phyloP scores from a whole-genome alignment of 2,797 vertebrate species.

The Coregonus ussuriensis region DNA sequence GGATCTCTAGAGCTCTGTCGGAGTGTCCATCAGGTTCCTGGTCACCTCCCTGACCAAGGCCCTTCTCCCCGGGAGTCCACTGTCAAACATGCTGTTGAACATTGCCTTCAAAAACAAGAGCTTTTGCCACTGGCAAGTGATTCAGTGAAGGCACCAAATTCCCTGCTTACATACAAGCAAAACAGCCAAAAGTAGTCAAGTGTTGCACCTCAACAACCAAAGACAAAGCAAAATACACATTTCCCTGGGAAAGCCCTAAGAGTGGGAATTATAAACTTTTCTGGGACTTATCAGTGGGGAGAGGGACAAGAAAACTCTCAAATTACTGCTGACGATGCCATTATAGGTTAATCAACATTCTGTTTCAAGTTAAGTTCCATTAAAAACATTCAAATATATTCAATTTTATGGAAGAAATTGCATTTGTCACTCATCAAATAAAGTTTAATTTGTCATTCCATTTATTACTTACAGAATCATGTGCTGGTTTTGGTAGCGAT shows the following conservation, averaged over 20 bases:
- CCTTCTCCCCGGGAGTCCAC: not conserved
- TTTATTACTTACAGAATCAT: not conserved
- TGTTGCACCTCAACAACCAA: not conserved
- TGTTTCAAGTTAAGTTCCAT: not conserved
- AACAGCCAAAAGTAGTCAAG: constrained; percentile 35
- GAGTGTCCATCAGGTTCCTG: no score
- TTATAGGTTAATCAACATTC: not conserved
- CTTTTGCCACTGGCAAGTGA: not conserved
- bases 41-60: no score
- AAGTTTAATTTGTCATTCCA: not conserved
- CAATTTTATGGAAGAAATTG: not conserved
- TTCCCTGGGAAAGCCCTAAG: not conserved
- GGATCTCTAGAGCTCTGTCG: no score
- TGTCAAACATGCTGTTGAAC: no score
- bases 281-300: not conserved
- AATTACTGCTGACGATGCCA: constrained; percentile 54
- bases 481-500: not conserved
- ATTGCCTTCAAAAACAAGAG: not conserved
- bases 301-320: constrained; percentile 46
- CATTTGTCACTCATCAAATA: not conserved
- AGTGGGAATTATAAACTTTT: not conserved
- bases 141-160: constrained; percentile 14
- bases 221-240: constrained; percentile 1
- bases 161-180: constrained; percentile 11
- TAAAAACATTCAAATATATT: not conserved